These are phyloP conservation scores for Onchidella celtica DNA, from an alignment of 2,888 invertebrate species.

Conservation along the genomic window DNA sequence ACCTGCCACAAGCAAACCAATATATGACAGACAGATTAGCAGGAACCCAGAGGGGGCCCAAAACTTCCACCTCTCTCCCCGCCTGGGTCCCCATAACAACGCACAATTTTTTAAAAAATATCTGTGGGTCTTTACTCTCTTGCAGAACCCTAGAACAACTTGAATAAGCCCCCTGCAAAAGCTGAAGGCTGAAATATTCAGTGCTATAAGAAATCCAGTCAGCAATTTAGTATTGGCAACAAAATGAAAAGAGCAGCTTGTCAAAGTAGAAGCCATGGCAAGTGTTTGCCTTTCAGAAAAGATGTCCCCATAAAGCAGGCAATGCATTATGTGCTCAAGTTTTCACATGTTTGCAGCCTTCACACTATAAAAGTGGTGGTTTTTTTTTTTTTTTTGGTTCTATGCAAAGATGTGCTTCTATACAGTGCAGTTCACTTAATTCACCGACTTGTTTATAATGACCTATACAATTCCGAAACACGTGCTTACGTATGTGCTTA, in stretches of 20 bases:
- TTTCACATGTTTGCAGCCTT: background rate
- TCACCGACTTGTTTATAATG: too few species aligned
- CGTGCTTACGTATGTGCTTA: too few species aligned
- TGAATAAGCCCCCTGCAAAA: background rate
- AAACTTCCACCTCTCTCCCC: background rate
- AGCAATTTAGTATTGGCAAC: background rate
- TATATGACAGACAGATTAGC: background rate
- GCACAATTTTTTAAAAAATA: background rate
- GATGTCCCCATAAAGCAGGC: background rate
- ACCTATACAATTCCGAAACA: too few species aligned
- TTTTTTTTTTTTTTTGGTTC: too few species aligned
- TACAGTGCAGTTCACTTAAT: too few species aligned
- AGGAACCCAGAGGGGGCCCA: conserved; percentile 1
- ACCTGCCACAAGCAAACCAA: background rate
- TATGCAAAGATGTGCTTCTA: too few species aligned
- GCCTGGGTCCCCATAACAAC: background rate
- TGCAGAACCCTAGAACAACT: background rate
- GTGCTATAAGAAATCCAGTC: background rate
- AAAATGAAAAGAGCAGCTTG: background rate
- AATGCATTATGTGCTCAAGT: background rate
- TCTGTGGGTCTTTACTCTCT: background rate
- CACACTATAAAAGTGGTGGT: background rate
- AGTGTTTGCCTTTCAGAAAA: background rate
- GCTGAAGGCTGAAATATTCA: conserved; percentile 11
- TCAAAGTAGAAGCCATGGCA: background rate